Base-by-base conservation (phyloP, 2,888 invertebrate species). In the Dione juno region DNA sequence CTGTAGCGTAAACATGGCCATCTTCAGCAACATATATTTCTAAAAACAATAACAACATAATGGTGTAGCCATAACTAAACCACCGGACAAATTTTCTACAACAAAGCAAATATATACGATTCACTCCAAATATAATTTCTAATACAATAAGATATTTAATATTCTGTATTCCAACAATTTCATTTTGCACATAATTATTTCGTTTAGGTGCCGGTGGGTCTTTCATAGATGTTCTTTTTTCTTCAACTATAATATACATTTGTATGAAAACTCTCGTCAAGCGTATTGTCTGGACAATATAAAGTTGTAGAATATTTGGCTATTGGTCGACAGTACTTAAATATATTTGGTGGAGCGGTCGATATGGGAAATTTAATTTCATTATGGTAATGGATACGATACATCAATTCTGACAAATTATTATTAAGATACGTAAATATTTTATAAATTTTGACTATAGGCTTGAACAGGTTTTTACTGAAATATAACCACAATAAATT, bases 61-160 rank as follows among this genome's bases (percentile, higher is more conserved):
- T 8, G 35, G 45, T 66, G 37, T 75, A 73, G 45, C 52, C 19
- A 35, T 68, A 67, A 58, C 67, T 71, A 7, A 69, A 57, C 52
- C 57, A 54, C n/a, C 37, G 19, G 11, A 71, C 19, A 28, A 50
- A 21, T 58, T 71, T 73, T 35, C 45, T 11, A 45, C 50, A 54
- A 16, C 54, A 61, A 41, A 61, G 45, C 7, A 75, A 68, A 58
- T 68, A 71, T 59, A 69, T 28, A 59, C 74, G 72, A 69, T 75
- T 71, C 21, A 75, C 66, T 54, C 75, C 75, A 16, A 75, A 28
- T 45, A 71, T 57, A n/a, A 67, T 64, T 74, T 74, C 66, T 10
- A 75, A 59, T 5, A 72, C 10, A n/a, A 75, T 71, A 10, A 75
- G 67, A 53, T 64, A 67, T 67, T 69, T 72, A 41, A 75, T 61